Evolutionary conservation across 2,797 vertebrate species (phyloP).

Genomic region (Myoxocephalus aenaeus): DNA sequence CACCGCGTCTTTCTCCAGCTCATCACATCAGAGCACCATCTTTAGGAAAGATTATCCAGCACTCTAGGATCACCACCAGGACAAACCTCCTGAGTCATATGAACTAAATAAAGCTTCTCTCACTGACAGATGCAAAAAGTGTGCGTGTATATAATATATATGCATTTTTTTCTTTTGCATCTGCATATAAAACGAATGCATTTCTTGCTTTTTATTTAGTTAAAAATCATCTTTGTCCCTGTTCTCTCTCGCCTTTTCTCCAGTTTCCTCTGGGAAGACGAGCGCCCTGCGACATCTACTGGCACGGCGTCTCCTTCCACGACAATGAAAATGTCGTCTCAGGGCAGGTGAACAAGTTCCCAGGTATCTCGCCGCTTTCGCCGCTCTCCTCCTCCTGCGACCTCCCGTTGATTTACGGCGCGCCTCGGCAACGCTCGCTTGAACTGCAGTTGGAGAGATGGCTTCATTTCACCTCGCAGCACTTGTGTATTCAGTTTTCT

Average conservation of each 20-base stretch:
- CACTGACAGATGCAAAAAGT: conserved; percentile 6
- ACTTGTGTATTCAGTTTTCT: conserved; percentile 25
- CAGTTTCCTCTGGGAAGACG: conserved; percentile 94
- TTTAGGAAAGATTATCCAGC: conserved; percentile 57
- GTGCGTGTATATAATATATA: too few species aligned
- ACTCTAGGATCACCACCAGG: conserved; percentile 28
- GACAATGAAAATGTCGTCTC: conserved; percentile 92
- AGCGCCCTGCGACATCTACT: conserved; percentile 95
- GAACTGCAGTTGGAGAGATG: not conserved
- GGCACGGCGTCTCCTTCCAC: conserved; percentile 97
- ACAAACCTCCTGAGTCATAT: conserved; percentile 34
- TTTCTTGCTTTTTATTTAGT: not conserved
- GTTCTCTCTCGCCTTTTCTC: not conserved
- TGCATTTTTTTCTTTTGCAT: too few species aligned
- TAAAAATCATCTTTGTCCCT: not conserved
- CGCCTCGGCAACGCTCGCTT: not conserved
- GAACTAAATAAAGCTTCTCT: conserved; percentile 18
- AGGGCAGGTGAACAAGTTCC: conserved; percentile 99
- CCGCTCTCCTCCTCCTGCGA: not conserved
- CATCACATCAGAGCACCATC: conserved; percentile 52
- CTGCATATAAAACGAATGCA: not conserved
- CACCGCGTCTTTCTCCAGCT: conserved; percentile 38
- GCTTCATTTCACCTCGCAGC: not conserved
- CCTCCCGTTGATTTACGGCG: not conserved
- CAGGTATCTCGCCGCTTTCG: conserved; percentile 85